These are phyloP conservation scores for Platysteira castanea DNA, from an alignment of 2,113 vertebrate genomes.

Conservation along the genomic window DNA sequence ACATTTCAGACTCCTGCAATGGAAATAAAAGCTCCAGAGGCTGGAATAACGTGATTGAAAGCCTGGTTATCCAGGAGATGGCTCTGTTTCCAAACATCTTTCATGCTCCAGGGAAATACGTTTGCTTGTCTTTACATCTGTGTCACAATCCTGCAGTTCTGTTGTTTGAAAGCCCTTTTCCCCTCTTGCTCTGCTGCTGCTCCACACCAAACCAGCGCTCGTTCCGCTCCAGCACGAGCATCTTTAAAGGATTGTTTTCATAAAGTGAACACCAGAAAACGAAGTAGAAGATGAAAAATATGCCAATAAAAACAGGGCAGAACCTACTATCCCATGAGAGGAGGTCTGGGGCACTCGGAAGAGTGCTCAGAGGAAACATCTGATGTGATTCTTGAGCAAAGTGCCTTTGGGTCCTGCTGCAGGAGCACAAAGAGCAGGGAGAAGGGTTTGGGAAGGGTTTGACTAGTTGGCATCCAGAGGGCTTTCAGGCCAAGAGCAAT, in stretches of 20 bases:
- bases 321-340: neutral
- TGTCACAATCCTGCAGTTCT: conserved; percentile 8
- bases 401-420: neutral
- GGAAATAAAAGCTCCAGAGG: neutral
- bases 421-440: neutral
- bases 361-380: neutral
- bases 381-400: neutral
- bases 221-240: neutral
- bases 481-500: neutral
- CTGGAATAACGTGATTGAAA: conserved; percentile 23
- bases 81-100: conserved; percentile 60
- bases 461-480: neutral
- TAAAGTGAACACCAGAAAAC: conserved; percentile 37
- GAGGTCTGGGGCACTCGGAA: neutral
- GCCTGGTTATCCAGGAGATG: conserved; percentile 49
- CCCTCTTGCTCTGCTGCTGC: neutral
- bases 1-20: neutral
- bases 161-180: neutral
- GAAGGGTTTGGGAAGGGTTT: neutral
- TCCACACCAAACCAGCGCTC: neutral
- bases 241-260: conserved; percentile 63
- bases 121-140: neutral
- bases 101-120: neutral
- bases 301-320: conserved; percentile 44
- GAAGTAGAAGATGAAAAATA: conserved; percentile 33